Evolutionary conservation across 2,113 vertebrate species (phyloP), one percentile per base, ranked within the genome.

Genomic region (Caranx ignobilis): DNA sequence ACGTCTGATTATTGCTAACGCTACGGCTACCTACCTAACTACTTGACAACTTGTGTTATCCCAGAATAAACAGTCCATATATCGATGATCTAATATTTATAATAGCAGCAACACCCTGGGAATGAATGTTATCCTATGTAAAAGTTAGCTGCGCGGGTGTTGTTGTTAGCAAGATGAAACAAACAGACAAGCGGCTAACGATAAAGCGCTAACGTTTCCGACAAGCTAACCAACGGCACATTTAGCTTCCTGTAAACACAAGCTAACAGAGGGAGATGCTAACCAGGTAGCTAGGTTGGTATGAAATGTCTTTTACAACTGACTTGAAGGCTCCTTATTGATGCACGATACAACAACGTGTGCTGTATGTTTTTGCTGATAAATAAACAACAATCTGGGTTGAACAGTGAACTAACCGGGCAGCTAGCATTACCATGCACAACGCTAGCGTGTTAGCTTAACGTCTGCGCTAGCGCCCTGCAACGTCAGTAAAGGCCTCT

Each of bases 401-500:
- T 55, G 34, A 35, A 34, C 3, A 11, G 11, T 12, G 41, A 37
- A 64, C 47, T 69, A 55, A 55, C 10, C 26, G 6, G 35, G 16
- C 13, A 41, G 83, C 68, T 90, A 86, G 76, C 81, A 64, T 84
- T 82, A 85, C 76, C 41, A 11, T 65, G 77, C 86, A 82, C 85
- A 76, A 81, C 54, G 74, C 70, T 86, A 81, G 83, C 80, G 47
- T 55, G 16, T 41, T 81, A 77, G 82, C 82, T 69, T 48, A 8
- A 34, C 60, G 34, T 34, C 26, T 69, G 13, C n/a, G 16, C 34
- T 77, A 77, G 74, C 87, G 61, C 73, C 48, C 50, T 37, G 62
- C 78, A 41, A 56, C 7, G 52, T 71, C 63, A 57, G 21, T 11
- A 57, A 57, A 88, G 90, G 90, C 89, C 88, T 82, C 37, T 60